A percentile compares a stretch with the other conserved stretches of the same genome.
phyloP scores from a whole-genome alignment of 2,113 vertebrate genomes.

The Cochlearius cochlearius region DNA sequence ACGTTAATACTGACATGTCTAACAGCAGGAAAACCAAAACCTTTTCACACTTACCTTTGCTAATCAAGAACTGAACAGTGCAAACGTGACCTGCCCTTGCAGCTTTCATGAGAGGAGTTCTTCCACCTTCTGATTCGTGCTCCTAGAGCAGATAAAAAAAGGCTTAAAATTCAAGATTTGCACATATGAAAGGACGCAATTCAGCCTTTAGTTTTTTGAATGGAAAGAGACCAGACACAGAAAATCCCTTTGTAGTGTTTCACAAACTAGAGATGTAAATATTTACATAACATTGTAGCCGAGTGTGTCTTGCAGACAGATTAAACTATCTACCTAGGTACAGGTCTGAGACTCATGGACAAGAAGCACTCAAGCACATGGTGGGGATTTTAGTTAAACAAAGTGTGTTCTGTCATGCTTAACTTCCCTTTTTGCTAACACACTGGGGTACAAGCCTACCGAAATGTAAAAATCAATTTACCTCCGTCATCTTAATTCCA shows the following conservation, averaged over 20 bases:
- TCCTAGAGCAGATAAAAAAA: constrained; percentile 76
- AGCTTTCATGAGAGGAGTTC: constrained; percentile 98
- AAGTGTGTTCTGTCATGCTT: background rate
- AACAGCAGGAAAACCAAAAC: background rate
- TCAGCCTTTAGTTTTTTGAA: background rate
- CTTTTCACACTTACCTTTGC: constrained; percentile 83
- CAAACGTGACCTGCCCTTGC: constrained; percentile 98
- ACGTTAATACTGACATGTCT: background rate
- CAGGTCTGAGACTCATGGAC: background rate
- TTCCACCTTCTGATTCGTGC: constrained; percentile 97
- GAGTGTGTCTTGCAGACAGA: background rate
- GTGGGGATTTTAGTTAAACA: background rate
- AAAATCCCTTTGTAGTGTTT: background rate
- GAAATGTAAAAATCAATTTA: background rate
- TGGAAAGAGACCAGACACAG: background rate
- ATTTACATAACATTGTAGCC: rapidly evolving
- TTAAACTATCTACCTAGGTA: background rate
- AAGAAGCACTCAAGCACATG: background rate
- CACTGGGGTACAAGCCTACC: background rate
- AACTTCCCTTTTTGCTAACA: background rate
- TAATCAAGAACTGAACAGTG: constrained; percentile 98
- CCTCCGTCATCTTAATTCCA: background rate
- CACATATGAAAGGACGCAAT: background rate
- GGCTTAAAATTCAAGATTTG: background rate
- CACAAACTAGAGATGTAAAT: background rate